Evolutionary conservation across 2,888 invertebrate genomes (phyloP), one percentile per base, ranked within the genome.

Genomic region (Pimpla rufipes): DNA sequence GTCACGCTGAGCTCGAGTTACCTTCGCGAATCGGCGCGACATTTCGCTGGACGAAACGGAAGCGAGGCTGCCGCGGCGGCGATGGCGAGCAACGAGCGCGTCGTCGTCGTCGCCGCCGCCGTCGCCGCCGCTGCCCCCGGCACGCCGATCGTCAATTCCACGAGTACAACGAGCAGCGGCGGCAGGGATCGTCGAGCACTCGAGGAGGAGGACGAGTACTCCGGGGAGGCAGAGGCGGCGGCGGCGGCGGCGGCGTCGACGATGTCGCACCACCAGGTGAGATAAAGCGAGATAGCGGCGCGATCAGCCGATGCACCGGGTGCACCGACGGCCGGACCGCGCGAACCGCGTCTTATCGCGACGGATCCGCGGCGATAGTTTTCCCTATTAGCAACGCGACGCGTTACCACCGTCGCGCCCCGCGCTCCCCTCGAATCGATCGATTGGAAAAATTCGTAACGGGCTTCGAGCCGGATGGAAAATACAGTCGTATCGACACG

Each of bases 221-320:
- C 40, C 47, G 75, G 45, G 8, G 37, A 74, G 71, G 52, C 52
- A 18, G 13, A 76, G 16, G 23, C 45, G n/a, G 52, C 29, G 29
- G 3, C 29, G 29, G 29, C 52, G 18, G 13, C 80, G 21, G 23
- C 45, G n/a, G 45, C n/a, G 52, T 37, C 18, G 18, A 62, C 74
- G 29, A 29, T 80, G 13, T 78, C 59, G n/a, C 47, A 78, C 6
- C 80, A 80, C 6, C 80, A 80, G 80, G 83, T 83, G 40, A 79
- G 75, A 83, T 73, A 68, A 73, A 29, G 2, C 23, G 40, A n/a
- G n/a, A n/a, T n/a, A n/a, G n/a, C n/a, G n/a, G n/a, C n/a, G n/a
- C n/a, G n/a, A n/a, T n/a, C n/a, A n/a, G n/a, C n/a, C n/a, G 13
- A 42, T 57, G 23, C 70, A 59, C 18, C 35, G 18, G 37, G 35